phyloP scores from a whole-genome alignment of 2,113 vertebrate genomes.

The Sciurus niger region DNA sequence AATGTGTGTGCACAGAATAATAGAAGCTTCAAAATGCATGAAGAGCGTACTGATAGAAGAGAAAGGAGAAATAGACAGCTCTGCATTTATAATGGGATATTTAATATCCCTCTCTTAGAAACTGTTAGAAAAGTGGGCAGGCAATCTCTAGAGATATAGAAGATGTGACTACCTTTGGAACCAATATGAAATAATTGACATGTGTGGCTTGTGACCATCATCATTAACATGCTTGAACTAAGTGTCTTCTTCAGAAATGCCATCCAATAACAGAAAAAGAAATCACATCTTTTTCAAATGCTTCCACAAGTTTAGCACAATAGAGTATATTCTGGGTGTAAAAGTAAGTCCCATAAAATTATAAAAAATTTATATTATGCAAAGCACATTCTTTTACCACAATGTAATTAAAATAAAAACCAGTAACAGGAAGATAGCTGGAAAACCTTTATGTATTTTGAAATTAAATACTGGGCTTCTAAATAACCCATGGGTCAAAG shows the following conservation, averaged over 20 bases:
- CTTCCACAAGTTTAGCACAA: background rate
- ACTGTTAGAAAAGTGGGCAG: background rate
- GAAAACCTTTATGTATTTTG: background rate
- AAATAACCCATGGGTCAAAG: conserved; percentile 32
- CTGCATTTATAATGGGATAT: background rate
- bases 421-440: background rate
- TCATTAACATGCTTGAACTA: background rate
- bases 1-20: background rate
- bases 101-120: conserved; percentile 2
- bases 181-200: background rate
- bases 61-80: background rate
- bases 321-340: background rate
- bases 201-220: background rate
- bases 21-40: background rate
- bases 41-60: background rate
- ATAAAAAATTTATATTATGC: background rate
- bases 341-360: background rate
- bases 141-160: background rate
- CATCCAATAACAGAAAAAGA: background rate
- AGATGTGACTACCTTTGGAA: background rate
- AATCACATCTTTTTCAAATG: background rate
- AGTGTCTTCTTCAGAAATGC: conserved; percentile 10
- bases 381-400: background rate
- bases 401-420: conserved; percentile 51
- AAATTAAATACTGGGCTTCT: conserved; percentile 49